phyloP scores from a whole-genome alignment of 2,888 invertebrate genomes.

The Atrina japonica region DNA sequence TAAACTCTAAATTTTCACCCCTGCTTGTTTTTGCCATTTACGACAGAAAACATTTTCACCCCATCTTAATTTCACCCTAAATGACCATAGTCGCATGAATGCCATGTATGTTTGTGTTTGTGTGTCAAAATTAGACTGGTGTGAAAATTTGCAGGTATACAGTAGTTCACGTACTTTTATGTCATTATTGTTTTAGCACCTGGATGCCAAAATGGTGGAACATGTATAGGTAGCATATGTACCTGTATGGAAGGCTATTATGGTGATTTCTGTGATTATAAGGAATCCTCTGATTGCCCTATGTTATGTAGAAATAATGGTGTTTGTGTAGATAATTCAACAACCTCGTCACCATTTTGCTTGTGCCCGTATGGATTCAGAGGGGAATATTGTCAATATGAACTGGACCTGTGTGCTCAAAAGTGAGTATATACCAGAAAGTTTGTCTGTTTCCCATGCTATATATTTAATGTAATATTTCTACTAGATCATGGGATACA shows the following conservation, averaged over 20 bases:
- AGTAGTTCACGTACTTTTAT: neutral
- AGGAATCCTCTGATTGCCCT: neutral
- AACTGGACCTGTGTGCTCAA: conserved; percentile 11
- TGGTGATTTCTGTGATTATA: neutral
- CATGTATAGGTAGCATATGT: conserved; percentile 2
- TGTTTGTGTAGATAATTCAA: conserved; percentile 2
- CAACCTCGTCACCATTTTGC: conserved; percentile 1
- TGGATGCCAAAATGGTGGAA: conserved; percentile 8
- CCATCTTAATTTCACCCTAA: too few relatives aligned
- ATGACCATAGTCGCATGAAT: too few relatives aligned
- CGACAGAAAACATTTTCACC: too few relatives aligned
- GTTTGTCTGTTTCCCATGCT: too few relatives aligned
- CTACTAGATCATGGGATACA: too few relatives aligned
- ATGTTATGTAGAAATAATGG: conserved; percentile 20
- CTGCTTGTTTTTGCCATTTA: too few relatives aligned
- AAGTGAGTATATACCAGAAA: conserved; percentile 6
- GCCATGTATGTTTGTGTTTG: too few relatives aligned
- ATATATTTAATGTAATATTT: too few relatives aligned
- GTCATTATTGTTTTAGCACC: conserved; percentile 1
- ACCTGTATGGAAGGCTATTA: conserved; percentile 6
- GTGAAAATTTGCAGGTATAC: too few relatives aligned
- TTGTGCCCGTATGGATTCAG: conserved; percentile 7
- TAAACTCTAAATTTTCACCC: too few relatives aligned
- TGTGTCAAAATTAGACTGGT: too few relatives aligned
- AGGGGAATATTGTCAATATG: conserved; percentile 19